Base-by-base conservation (phyloP, 2,797 vertebrate genomes). In the Crypturellus tataupa region DNA sequence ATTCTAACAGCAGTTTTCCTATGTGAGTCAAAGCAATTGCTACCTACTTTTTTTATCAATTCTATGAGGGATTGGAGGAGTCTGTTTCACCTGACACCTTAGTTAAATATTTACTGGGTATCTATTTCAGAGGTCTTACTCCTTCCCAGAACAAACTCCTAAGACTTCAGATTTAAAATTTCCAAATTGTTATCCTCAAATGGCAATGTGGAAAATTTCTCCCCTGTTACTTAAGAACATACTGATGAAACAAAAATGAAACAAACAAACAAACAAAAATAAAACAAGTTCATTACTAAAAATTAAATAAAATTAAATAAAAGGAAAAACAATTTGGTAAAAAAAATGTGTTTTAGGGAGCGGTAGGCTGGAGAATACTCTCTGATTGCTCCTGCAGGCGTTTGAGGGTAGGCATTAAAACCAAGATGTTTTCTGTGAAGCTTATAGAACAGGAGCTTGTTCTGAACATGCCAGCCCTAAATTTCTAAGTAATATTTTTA, bases 21-120 rank as follows among this genome's bases (percentile, higher is more conserved):
- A 0, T 37, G 7, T 23, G 39, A 69, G 3, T 2, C 20, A 68
- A 76, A 42, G 5, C 35, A 35, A 2, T 1, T 37, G 9, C 39
- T 80, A 8, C 35, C 6, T 62, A 51, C 6, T 2, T 51, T 39
- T 18, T 88, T 65, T 29, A 10, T 5, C 10, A 47, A 10, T 18
- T 29, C 21, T 15, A 80, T 33, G 31, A 24, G n/a, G 13, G 14
- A 67, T 2, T 1, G 27, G 31, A 80, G 6, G 7, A 87, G 5
- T 53, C 18, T 83, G 18, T 6, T 79, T 86, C 13, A n/a, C 7
- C 12, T 18, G 46, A 68, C 67, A 58, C 5, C 20, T 10, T 60
- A 12, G 39, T n/a, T 80, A 86, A 91, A 64, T 70, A 39, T 58
- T 70, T 42, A 37, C 9, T 3, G 55, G 24, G 55, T 6, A 33